phyloP scores from a whole-genome alignment of 2,113 vertebrate species.

The Ameiurus melas region DNA sequence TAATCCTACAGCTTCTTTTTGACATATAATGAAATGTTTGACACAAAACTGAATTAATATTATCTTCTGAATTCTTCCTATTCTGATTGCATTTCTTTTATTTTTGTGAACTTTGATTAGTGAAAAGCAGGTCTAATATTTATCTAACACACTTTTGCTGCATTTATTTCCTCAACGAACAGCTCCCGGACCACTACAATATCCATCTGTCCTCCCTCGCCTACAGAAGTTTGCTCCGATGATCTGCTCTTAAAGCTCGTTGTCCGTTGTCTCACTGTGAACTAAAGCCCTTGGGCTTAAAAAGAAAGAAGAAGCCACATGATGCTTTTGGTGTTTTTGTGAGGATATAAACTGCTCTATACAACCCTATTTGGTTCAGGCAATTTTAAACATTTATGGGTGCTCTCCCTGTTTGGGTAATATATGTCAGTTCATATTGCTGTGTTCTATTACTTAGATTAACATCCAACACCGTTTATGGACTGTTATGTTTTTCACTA shows the following conservation, averaged over 20 bases:
- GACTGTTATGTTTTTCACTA: not conserved
- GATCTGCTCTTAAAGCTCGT: constrained; percentile 37
- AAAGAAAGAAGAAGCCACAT: not conserved
- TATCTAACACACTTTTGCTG: not conserved
- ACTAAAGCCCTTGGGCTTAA: not conserved
- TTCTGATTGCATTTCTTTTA: not conserved
- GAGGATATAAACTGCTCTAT: not conserved
- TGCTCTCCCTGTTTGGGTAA: not conserved
- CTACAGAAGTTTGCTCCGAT: constrained; percentile 81
- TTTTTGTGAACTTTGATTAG: not conserved
- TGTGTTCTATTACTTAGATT: not conserved
- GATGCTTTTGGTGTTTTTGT: not conserved
- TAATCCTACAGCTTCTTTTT: not conserved
- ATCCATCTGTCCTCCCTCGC: constrained; percentile 76
- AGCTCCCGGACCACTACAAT: constrained; percentile 78
- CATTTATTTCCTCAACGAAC: constrained; percentile 49
- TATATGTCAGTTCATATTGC: not conserved
- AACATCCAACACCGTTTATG: not conserved
- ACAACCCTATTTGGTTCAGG: not conserved
- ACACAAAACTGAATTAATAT: not conserved
- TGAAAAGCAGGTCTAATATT: not conserved
- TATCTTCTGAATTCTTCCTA: not conserved
- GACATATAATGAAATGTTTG: not conserved
- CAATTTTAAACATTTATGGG: not conserved
- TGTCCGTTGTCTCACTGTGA: not conserved